Evolutionary conservation across 2,797 vertebrate genomes (phyloP).

Genomic region (Enteromius trimaculatus): DNA sequence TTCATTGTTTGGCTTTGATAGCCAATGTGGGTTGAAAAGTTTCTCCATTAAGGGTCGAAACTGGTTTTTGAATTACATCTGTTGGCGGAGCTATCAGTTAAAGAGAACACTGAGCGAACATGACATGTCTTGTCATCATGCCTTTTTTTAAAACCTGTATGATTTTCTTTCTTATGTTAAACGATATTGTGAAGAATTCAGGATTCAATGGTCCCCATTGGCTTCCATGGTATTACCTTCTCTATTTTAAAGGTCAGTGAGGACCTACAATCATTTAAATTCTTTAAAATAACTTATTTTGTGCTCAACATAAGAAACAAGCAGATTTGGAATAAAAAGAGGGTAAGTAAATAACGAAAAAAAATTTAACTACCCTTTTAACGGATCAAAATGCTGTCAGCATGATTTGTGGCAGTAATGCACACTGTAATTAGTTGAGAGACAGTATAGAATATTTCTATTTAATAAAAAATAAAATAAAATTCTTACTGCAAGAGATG

Average conservation of each 20-base stretch:
- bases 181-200: neutral
- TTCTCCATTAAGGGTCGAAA: neutral
- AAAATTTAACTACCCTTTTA: neutral
- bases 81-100: neutral
- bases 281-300: neutral
- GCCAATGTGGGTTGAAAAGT: neutral
- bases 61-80: neutral
- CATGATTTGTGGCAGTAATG: neutral
- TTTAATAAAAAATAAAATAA: neutral
- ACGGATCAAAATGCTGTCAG: neutral
- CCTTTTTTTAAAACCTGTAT: neutral
- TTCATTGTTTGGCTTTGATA: neutral
- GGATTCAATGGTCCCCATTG: no score
- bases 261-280: neutral
- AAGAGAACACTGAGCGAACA: neutral
- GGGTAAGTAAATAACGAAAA: neutral
- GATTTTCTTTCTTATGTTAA: neutral
- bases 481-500: neutral
- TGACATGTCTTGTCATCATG: neutral
- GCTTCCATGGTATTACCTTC: neutral
- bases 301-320: neutral
- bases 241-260: neutral
- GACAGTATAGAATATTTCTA: neutral
- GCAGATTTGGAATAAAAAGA: neutral
- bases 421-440: neutral